Conservation (phyloP, 2,113 vertebrate species). For the Python bivittatus region DNA sequence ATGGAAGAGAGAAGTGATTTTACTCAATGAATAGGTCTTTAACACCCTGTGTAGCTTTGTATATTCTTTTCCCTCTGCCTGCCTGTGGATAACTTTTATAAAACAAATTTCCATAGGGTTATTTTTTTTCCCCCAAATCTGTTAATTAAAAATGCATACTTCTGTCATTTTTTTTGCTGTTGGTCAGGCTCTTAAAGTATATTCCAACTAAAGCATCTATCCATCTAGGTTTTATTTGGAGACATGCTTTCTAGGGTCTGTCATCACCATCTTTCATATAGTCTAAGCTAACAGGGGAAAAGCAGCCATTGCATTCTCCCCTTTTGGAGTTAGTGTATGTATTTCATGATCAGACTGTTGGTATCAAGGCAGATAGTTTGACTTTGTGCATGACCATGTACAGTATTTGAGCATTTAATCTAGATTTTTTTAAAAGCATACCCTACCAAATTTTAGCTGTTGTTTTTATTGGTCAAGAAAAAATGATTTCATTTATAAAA, state of each 20-base stretch:
- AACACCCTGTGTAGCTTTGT: not conserved
- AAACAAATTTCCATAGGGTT: not conserved
- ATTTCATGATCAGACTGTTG: not conserved
- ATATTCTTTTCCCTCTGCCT: not conserved
- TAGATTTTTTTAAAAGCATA: not conserved
- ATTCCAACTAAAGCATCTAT: not conserved
- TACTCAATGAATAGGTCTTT: not conserved
- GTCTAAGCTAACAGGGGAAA: not conserved
- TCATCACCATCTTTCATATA: not conserved
- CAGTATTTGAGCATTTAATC: not conserved
- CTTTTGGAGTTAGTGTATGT: not conserved
- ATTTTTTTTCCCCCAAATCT: not conserved
- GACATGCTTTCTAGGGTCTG: not conserved
- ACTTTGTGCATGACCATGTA: not conserved
- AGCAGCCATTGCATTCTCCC: not conserved
- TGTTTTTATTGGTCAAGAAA: not conserved
- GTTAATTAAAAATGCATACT: not conserved
- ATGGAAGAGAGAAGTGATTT: not conserved
- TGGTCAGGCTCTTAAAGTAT: not conserved
- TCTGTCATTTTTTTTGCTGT: not conserved
- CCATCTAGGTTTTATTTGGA: not conserved
- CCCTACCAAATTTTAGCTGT: not conserved
- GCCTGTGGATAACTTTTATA: not conserved
- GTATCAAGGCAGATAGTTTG: not conserved
- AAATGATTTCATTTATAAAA: not conserved